Evolutionary conservation across 2,113 vertebrate species (phyloP), one percentile per base, ranked within the genome.

Genomic region (Nettapus auritus): DNA sequence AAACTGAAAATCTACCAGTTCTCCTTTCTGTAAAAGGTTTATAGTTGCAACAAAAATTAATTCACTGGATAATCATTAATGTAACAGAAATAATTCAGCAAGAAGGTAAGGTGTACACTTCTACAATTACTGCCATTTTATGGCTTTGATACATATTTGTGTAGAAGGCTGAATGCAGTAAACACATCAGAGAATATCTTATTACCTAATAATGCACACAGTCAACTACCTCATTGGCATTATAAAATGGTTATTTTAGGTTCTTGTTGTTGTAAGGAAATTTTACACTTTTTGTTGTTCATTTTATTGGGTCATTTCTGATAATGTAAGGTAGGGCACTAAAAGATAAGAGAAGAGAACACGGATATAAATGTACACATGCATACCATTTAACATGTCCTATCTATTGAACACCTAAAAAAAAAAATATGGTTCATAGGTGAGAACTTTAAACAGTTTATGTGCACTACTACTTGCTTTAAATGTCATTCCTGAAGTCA

Each of bases 291-390:
- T 93, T 63, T 82, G 79, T 69, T 94, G 57, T 62, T 93, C 77
- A 82, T 89, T 96, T 96, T 96, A 95, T 80, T 91, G 86, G 90
- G 66, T 90, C 75, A 90, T 68, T 95, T 95, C 94, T 93, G 89
- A 75, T 93, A 86, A 86, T 15, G 59, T 48, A 78, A 68, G 79
- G 57, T 70, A 85, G 89, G 92, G 57, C 36, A 70, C 56, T 34
- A 13, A 71, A 73, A 88, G 93, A 93, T 84, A 96, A 96, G 68
- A 84, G 76, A 84, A 85, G 77, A 88, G 90, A 81, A 78, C 60
- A 88, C 0, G 2, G 76, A 93, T 73, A 90, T 85, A 82, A 95
- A 82, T 5, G 56, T 73, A 81, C 89, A 70, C 50, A 93, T 6
- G 2, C 67, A 67, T 0, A 4, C 33, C 67, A 94, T 71, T 95